Conservation (phyloP, 2,797 vertebrate genomes). For the Anguilla obscura region DNA sequence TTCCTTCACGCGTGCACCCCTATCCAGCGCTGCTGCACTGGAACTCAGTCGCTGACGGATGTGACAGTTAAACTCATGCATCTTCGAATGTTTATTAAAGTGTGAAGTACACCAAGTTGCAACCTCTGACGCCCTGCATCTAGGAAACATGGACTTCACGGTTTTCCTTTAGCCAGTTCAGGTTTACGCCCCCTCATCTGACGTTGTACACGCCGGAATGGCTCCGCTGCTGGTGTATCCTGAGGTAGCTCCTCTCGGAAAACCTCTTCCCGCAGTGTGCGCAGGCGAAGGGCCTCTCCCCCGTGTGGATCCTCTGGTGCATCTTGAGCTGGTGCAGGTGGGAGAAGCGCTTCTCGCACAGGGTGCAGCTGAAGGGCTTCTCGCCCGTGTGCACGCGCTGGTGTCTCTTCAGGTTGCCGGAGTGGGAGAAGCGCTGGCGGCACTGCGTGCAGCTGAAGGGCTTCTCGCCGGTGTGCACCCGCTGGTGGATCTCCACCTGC, state of each 20-base stretch:
- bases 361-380: not conserved
- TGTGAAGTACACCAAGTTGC: not conserved
- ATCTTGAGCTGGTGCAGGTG: constrained; percentile 15
- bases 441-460: constrained; percentile 29
- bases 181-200: not conserved
- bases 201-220: not conserved
- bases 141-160: not conserved
- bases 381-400: not conserved
- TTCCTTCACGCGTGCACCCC: not conserved
- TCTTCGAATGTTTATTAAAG: not conserved
- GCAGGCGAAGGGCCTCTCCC: constrained; percentile 24
- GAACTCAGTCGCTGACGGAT: not conserved
- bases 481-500: constrained; percentile 37
- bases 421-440: not conserved
- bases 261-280: constrained; percentile 27
- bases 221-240: constrained; percentile 11
- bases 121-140: not conserved
- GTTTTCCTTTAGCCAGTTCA: not conserved
- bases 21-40: not conserved
- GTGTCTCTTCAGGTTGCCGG: not conserved
- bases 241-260: constrained; percentile 28
- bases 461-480: constrained; percentile 37
- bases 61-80: not conserved
- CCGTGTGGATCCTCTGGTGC: constrained; percentile 25
- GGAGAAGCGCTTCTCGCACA: constrained; percentile 13